Evolutionary conservation across 2,797 vertebrate genomes (phyloP).

Genomic region (Alectoris magna): DNA sequence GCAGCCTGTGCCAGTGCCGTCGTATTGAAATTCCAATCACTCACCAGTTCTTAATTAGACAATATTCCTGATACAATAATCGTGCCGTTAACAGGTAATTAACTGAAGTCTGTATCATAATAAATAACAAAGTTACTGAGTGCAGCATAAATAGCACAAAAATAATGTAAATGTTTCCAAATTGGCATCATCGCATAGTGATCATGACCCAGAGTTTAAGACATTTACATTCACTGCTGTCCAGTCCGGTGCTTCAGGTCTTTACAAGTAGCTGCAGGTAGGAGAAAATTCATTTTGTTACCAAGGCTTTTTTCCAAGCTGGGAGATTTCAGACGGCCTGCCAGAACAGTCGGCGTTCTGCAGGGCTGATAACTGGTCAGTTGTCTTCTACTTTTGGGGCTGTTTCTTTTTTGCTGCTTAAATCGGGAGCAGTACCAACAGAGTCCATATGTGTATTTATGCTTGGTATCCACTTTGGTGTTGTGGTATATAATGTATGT

Average conservation of each 20-base stretch:
- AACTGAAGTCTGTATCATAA: not conserved
- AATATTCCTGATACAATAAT: constrained; percentile 60
- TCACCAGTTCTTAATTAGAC: constrained; percentile 76
- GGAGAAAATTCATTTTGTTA: constrained; percentile 33
- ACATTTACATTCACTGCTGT: not conserved
- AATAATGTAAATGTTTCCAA: not conserved
- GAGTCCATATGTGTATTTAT: not conserved
- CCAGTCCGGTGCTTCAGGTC: not conserved
- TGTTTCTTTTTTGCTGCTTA: not conserved
- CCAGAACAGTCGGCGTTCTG: constrained; percentile 27
- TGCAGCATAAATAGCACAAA: not conserved
- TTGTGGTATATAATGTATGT: accelerated
- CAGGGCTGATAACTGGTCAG: not conserved
- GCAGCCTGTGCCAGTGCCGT: constrained; percentile 61
- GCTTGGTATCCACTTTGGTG: not conserved
- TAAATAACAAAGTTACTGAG: constrained; percentile 19
- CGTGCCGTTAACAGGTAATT: constrained; percentile 51
- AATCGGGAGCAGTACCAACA: not conserved
- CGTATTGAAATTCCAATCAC: constrained; percentile 75
- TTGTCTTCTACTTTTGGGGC: not conserved
- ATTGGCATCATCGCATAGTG: not conserved
- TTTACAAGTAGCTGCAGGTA: constrained; percentile 4
- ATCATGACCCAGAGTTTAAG: not conserved
- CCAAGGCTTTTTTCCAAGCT: constrained; percentile 21
- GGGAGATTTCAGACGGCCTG: constrained; percentile 16